A percentile compares a stretch with the other conserved stretches of the same genome.
These are phyloP conservation scores for Aplodontia rufa DNA, from an alignment of 2,113 vertebrate genomes.

Conservation along the genomic window DNA sequence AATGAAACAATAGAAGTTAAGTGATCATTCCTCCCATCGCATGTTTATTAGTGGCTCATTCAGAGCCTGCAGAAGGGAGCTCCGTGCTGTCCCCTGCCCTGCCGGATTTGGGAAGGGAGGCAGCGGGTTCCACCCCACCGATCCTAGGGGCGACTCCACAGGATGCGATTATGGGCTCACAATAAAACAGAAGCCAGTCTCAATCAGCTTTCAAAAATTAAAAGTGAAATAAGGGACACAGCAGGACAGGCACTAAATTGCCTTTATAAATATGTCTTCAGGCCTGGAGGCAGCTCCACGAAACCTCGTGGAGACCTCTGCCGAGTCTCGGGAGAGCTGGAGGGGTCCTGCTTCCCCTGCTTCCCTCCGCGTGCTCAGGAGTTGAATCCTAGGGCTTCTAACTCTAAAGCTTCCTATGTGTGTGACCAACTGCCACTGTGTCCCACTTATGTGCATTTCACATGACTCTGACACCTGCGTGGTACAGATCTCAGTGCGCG, in stretches of 20 bases:
- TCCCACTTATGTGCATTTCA: accelerated
- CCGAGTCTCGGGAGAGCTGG: neutral
- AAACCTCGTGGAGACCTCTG: neutral
- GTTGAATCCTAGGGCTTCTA: neutral
- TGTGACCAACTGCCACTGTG: accelerated
- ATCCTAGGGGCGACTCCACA: constrained; percentile 18
- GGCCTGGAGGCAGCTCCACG: neutral
- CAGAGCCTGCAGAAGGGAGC: constrained; percentile 45
- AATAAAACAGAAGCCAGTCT: constrained; percentile 37
- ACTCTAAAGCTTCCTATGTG: neutral
- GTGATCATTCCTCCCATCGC: constrained; percentile 67
- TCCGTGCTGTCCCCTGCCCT: neutral
- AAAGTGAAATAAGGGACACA: neutral
- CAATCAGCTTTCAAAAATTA: neutral
- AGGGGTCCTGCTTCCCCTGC: neutral
- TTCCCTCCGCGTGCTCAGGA: too few species aligned
- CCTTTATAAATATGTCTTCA: neutral
- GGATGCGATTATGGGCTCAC: constrained; percentile 10
- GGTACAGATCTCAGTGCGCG: accelerated
- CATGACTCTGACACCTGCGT: accelerated
- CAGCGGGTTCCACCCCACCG: constrained; percentile 47
- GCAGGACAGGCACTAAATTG: neutral
- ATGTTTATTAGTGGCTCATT: constrained; percentile 75
- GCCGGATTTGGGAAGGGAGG: constrained; percentile 56
- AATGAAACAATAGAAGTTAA: constrained; percentile 84